Base-by-base conservation (phyloP, 1,140 invertebrate species). In the Brachionus calyciflorus region DNA sequence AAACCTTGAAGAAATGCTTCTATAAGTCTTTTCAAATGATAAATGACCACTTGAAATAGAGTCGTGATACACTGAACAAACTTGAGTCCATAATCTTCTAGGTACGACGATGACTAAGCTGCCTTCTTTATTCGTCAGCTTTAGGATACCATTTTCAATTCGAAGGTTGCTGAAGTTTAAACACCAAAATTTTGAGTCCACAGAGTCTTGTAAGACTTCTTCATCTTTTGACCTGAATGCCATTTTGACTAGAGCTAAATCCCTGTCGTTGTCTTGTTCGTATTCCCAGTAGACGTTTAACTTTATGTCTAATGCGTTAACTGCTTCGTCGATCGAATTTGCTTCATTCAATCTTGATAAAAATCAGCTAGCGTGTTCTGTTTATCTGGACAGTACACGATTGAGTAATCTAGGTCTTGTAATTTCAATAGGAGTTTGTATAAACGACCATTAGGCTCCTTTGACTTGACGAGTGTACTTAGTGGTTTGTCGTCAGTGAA, bases 401-500 rank as follows among this genome's bases (percentile, higher is more conserved):
- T 68, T 12, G n/a, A 2, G 24, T 44, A 24, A 26, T 68, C 40
- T 2, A 44, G 0, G 3, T 44, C 63, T 68, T 44, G 17, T 44
- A 68, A 3, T 1, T 44, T 44, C 1, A 48, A 19, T 41, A 44
- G 19, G 9, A 24, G 12, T 26, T 33, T 68, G 40, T 48, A 68
- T 1, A 68, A 21, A 9, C 44, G 19, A 6, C 44, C 44, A 6
- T 44, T 44, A 12, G 37, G 37, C 28, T 44, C 21, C 21, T 68
- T 68, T 26, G 40, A 19, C 19, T 44, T 65, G 30, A 40, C n/a
- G 1, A 68, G 7, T 0, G 19, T 68, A 19, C 68, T 51, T 1
- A 82, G 53, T 0, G 80, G 24, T 51, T 70, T 44, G 57, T 82
- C 78, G 46, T 82, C 80, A 3, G 79, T 80, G 2, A 78, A 44